Evolutionary conservation across 2,113 vertebrate genomes (phyloP).

Genomic region (Podarcis raffonei): DNA sequence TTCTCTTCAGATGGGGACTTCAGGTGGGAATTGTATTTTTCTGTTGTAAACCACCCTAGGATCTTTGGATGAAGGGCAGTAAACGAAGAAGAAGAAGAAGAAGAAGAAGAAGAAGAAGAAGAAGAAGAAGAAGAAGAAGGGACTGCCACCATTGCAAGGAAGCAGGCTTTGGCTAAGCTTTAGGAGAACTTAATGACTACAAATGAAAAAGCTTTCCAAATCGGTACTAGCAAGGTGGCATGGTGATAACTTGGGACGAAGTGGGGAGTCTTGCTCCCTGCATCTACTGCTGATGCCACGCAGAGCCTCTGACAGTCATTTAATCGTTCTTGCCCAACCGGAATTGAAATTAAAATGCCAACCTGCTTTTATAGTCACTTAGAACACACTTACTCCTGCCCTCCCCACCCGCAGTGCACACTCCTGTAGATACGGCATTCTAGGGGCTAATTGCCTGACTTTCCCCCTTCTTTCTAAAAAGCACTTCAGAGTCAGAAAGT

Average conservation of each 20-base stretch:
- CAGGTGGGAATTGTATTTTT: no score
- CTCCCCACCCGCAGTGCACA: background rate
- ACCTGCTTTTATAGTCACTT: background rate
- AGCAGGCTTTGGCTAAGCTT: no score
- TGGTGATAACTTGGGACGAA: background rate
- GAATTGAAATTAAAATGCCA: background rate
- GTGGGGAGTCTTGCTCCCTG: background rate
- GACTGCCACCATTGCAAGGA: background rate
- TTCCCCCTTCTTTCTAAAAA: constrained; percentile 10
- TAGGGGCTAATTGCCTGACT: background rate
- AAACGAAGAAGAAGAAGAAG: no score
- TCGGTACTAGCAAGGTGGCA: background rate
- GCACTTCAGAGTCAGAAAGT: constrained; percentile 34
- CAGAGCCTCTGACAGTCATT: background rate
- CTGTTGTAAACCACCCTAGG: no score
- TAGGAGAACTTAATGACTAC: no score
- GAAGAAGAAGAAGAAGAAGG: no score
- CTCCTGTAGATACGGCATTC: background rate
- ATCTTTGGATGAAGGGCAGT: no score
- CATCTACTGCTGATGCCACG: background rate
- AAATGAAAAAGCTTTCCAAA: background rate
- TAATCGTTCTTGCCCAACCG: background rate
- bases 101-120: no score
- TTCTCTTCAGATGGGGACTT: no score
- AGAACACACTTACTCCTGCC: background rate